Conservation (phyloP, 1,140 invertebrate species). For the Panagrolaimus sp. region DNA sequence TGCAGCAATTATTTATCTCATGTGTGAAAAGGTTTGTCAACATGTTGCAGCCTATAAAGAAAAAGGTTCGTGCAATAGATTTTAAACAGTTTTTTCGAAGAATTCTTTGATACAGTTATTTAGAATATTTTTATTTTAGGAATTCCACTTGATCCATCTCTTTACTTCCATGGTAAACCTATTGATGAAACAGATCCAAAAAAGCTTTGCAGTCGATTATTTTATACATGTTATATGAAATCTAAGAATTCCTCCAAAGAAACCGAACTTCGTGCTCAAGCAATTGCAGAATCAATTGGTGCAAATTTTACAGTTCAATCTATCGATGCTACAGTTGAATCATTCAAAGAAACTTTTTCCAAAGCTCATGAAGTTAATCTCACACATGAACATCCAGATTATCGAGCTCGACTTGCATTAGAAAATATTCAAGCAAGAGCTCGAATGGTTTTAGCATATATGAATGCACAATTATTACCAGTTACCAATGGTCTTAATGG, state of each 20-base stretch:
- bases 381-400: slow-evolving; percentile 67
- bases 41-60: slow-evolving; percentile 61
- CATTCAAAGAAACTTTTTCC: slow-evolving; percentile 60
- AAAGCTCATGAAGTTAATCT: slow-evolving; percentile 62
- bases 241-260: slow-evolving; percentile 87
- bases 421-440: slow-evolving; percentile 90
- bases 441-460: slow-evolving; percentile 88
- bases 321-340: slow-evolving; percentile 47
- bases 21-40: slow-evolving; percentile 82
- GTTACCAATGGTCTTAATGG: slow-evolving; percentile 68
- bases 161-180: slow-evolving; percentile 67
- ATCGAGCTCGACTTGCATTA: slow-evolving; percentile 83
- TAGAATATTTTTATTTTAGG: too few species aligned
- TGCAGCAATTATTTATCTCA: slow-evolving; percentile 87
- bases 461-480: slow-evolving; percentile 87
- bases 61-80: slow-evolving; percentile 16
- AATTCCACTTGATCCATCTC: slow-evolving; percentile 40
- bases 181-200: slow-evolving; percentile 74
- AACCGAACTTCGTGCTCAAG: slow-evolving; percentile 75
- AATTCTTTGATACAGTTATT: too few species aligned
- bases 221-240: slow-evolving; percentile 96
- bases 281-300: slow-evolving; percentile 65
- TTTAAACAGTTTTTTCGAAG: too few species aligned
- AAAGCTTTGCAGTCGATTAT: slow-evolving; percentile 77
- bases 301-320: slow-evolving; percentile 9